These are phyloP conservation scores for Eristalis intricaria DNA, from an alignment of 2,888 invertebrate species.

Conservation along the genomic window DNA sequence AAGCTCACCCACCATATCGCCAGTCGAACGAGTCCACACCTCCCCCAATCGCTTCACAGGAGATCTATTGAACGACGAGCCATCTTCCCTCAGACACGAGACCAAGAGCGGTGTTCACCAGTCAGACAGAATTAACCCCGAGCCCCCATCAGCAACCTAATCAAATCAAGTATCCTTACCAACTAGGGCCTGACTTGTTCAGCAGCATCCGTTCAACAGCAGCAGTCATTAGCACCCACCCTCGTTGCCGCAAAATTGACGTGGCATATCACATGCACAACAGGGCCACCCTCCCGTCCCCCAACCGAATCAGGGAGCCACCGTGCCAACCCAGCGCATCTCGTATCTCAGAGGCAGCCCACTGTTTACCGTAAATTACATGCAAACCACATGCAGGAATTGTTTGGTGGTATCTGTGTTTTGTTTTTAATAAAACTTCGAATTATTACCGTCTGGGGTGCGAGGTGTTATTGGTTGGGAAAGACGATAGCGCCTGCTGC, in stretches of 20 bases:
- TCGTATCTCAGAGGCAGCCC: neutral
- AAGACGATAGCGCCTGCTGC: constrained; percentile 8
- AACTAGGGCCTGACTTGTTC: neutral
- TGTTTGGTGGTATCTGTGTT: constrained; percentile 54
- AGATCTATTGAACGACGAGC: neutral
- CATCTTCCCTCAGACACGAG: neutral
- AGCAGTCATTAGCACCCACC: neutral
- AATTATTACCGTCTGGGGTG: constrained; percentile 58
- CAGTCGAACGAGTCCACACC: too few species aligned
- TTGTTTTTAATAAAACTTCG: constrained; percentile 63
- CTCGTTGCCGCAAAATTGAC: neutral
- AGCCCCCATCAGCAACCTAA: neutral
- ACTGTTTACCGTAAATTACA: constrained; percentile 47
- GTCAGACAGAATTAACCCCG: neutral
- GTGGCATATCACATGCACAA: constrained; percentile 1
- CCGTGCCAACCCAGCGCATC: too few species aligned
- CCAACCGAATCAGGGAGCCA: neutral
- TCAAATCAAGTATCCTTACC: neutral
- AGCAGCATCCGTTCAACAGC: neutral
- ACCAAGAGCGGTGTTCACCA: neutral
- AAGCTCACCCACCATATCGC: too few species aligned
- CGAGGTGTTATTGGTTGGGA: constrained; percentile 45
- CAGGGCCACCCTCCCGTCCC: neutral
- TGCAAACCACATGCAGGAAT: constrained; percentile 44
- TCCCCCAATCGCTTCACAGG: too few species aligned